Conservation (phyloP, 2,797 vertebrate species). For the Philypnodon macrostomus region DNA sequence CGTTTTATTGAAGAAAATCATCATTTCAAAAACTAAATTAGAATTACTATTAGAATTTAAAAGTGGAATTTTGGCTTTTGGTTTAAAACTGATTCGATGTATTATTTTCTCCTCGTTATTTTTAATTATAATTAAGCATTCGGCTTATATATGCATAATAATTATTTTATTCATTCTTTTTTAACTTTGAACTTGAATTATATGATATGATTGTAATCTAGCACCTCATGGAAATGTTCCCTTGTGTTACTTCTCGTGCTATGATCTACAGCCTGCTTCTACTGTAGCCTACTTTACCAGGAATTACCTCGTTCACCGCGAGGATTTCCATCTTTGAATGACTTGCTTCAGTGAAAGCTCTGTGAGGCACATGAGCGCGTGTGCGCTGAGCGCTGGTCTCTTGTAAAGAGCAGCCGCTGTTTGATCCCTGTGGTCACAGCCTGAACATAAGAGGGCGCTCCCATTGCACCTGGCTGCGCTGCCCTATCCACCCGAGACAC, state of each 20-base stretch:
- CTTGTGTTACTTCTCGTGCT: background rate
- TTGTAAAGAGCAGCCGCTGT: conserved; percentile 63
- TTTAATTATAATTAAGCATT: no score
- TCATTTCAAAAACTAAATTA: no score
- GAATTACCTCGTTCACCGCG: background rate
- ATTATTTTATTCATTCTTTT: no score
- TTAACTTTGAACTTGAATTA: no score
- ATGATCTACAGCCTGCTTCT: background rate
- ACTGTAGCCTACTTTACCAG: conserved; percentile 6
- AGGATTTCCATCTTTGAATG: conserved; percentile 13
- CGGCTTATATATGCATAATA: no score
- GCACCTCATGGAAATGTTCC: background rate
- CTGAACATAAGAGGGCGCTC: conserved; percentile 88
- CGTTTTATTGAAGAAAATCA: no score
- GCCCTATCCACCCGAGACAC: conserved; percentile 66
- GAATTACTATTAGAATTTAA: no score
- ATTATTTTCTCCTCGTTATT: no score
- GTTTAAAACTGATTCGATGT: no score
- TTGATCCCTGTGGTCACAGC: conserved; percentile 77
- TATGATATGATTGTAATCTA: no score
- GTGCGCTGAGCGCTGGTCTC: conserved; percentile 47
- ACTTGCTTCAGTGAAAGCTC: conserved; percentile 16
- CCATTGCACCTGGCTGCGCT: conserved; percentile 83
- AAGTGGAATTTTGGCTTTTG: no score
- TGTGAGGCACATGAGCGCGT: conserved; percentile 33